Conservation (phyloP, 2,797 vertebrate genomes). For the Choloepus didactylus region DNA sequence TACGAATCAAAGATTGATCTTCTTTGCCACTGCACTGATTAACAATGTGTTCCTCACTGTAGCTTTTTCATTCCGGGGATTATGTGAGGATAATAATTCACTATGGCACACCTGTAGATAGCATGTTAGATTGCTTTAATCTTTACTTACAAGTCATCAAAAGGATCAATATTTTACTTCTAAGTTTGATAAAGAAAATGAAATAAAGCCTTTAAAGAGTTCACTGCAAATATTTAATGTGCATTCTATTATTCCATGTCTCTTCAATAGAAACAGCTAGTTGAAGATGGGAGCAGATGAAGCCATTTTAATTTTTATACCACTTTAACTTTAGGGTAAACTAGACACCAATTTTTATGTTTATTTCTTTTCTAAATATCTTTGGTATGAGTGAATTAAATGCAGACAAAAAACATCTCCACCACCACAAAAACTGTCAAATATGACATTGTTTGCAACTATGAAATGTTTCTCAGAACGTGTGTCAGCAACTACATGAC, state of each 20-base stretch:
- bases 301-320: slow-evolving; percentile 59
- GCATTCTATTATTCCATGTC: slow-evolving; percentile 79
- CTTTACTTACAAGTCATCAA: slow-evolving; percentile 86
- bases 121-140: slow-evolving; percentile 89
- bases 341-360: not conserved
- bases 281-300: slow-evolving; percentile 68
- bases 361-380: not conserved
- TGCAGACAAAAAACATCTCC: not conserved
- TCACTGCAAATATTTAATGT: slow-evolving; percentile 75
- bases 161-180: slow-evolving; percentile 83
- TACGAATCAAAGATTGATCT: slow-evolving; percentile 94
- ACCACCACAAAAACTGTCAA: not conserved
- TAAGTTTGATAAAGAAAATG: slow-evolving; percentile 86
- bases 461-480: not conserved
- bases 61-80: slow-evolving; percentile 89
- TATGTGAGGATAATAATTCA: slow-evolving; percentile 90
- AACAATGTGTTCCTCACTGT: slow-evolving; percentile 90
- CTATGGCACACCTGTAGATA: slow-evolving; percentile 87
- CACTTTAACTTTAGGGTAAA: slow-evolving; percentile 27
- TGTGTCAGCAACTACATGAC: not conserved
- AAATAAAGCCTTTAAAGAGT: slow-evolving; percentile 84
- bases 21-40: slow-evolving; percentile 91
- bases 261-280: slow-evolving; percentile 72
- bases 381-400: not conserved
- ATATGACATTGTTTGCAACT: not conserved